Base-by-base conservation (phyloP, 2,888 invertebrate species). In the Trachelus stipa region DNA sequence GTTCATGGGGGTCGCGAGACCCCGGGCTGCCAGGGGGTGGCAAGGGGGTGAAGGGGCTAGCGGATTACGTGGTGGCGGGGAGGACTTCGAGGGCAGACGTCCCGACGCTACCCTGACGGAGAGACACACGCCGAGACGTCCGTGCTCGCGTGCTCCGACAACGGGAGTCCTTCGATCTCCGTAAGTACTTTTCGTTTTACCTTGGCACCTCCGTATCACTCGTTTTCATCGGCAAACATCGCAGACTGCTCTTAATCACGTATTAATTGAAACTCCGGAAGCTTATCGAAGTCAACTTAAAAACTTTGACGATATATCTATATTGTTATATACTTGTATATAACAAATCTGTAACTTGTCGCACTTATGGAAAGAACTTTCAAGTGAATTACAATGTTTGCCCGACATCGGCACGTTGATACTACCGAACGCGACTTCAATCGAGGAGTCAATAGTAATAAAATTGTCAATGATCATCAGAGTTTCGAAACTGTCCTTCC, bases 81-180 rank as follows among this genome's bases (percentile, higher is more conserved):
- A 91, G 87, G 85, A 89, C 87, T 89, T 79, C 85, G 88, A 88
- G 89, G 89, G 87, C 91, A 91, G 91, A 91, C 90, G 91, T 90
- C 90, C 85, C 85, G 88, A 90, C 89, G 91, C 91, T 85, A 90
- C 87, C 90, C 90, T 89, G 87, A 90, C 88, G 90, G 87, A 90
- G 91, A 90, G 91, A 90, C 91, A 90, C 90, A 56, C 56, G 88
- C 89, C 90, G 89, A 89, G 90, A 90, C 90, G 87, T 89, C 90
- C 89, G 89, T 88, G 90, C 87, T 84, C 88, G 89, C 79, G 79
- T 79, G 79, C 73, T 79, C 76, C 69, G 34, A 68, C 73, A 35
- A 86, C 89, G 88, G 89, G 91, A 91, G 89, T 89, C 88, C 87
- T 89, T 90, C 87, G 88, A 87, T 91, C 88, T 90, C 87, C 86